Evolutionary conservation across 2,888 invertebrate species (phyloP).

Genomic region (Hymenopus coronatus): DNA sequence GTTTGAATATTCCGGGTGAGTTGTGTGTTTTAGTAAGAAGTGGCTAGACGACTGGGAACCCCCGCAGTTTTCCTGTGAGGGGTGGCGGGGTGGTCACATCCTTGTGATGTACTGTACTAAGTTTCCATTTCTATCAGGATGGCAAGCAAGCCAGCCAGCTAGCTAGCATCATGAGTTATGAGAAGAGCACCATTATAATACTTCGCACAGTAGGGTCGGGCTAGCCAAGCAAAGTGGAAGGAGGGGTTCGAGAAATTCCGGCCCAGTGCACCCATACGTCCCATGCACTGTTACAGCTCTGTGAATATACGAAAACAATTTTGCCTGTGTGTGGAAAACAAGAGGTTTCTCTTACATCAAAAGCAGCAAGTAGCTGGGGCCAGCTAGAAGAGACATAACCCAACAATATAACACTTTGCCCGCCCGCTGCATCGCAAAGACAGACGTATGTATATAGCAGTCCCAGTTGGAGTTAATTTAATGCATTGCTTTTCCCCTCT

Average conservation of each 20-base stretch:
- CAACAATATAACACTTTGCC: slow-evolving; percentile 3
- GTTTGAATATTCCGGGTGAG: background rate
- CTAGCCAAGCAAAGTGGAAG: slow-evolving; percentile 13
- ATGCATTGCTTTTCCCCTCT: slow-evolving; percentile 5
- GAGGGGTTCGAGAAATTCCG: slow-evolving; percentile 2
- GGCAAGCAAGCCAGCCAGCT: background rate
- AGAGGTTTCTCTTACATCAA: background rate
- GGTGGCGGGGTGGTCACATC: background rate
- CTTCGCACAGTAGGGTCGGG: slow-evolving; percentile 2
- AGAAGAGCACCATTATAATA: slow-evolving; percentile 9
- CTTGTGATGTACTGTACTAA: background rate
- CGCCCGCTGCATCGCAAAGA: background rate
- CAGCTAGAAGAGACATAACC: background rate
- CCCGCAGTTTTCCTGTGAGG: background rate
- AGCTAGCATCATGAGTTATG: slow-evolving; percentile 6
- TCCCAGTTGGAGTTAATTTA: slow-evolving; percentile 16
- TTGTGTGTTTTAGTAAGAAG: background rate
- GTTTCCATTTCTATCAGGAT: slow-evolving; percentile 12
- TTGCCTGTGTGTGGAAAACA: background rate
- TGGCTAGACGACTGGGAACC: background rate
- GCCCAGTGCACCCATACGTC: slow-evolving; percentile 12
- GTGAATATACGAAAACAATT: slow-evolving; percentile 11
- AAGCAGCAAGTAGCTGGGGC: slow-evolving; percentile 1
- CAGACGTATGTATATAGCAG: background rate
- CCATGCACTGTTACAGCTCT: background rate